These are phyloP conservation scores for Hydraecia micacea DNA, from an alignment of 2,888 invertebrate genomes.

Conservation along the genomic window DNA sequence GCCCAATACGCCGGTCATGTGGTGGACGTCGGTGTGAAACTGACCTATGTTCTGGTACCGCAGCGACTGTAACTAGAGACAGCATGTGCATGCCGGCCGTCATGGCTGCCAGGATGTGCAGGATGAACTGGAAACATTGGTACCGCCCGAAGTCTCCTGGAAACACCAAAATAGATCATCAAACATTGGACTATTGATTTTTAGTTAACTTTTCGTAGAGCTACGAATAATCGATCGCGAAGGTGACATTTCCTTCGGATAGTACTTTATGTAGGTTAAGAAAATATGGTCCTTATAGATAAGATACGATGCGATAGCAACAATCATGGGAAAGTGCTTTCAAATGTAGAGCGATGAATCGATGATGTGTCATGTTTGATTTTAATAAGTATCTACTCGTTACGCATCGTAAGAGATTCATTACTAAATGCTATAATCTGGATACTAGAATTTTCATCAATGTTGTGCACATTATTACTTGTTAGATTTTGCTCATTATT, in stretches of 20 bases:
- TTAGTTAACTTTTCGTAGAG: slow-evolving; percentile 19
- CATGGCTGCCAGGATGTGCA: slow-evolving; percentile 94
- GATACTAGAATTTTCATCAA: not conserved
- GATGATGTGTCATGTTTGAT: slow-evolving; percentile 3
- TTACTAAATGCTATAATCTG: not conserved
- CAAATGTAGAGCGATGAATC: slow-evolving; percentile 24
- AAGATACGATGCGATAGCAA: slow-evolving; percentile 32
- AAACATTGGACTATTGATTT: slow-evolving; percentile 21
- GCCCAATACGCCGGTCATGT: slow-evolving; percentile 32
- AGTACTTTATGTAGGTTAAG: slow-evolving; percentile 42
- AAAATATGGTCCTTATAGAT: slow-evolving; percentile 44
- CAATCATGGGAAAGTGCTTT: slow-evolving; percentile 37
- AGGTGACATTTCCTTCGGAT: slow-evolving; percentile 3
- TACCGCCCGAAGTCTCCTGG: slow-evolving; percentile 95
- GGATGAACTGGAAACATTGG: slow-evolving; percentile 94
- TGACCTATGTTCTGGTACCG: slow-evolving; percentile 93
- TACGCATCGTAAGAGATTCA: slow-evolving; percentile 1
- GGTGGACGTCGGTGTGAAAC: slow-evolving; percentile 52
- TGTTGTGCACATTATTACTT: not conserved
- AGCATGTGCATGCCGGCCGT: slow-evolving; percentile 96
- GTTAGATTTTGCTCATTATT: not conserved
- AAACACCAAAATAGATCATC: slow-evolving; percentile 69
- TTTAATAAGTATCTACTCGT: not conserved
- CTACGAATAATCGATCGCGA: slow-evolving; percentile 27
- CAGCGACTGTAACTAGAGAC: slow-evolving; percentile 94